Base-by-base conservation (phyloP, 2,888 invertebrate genomes). In the Scaptomyza reducta region DNA sequence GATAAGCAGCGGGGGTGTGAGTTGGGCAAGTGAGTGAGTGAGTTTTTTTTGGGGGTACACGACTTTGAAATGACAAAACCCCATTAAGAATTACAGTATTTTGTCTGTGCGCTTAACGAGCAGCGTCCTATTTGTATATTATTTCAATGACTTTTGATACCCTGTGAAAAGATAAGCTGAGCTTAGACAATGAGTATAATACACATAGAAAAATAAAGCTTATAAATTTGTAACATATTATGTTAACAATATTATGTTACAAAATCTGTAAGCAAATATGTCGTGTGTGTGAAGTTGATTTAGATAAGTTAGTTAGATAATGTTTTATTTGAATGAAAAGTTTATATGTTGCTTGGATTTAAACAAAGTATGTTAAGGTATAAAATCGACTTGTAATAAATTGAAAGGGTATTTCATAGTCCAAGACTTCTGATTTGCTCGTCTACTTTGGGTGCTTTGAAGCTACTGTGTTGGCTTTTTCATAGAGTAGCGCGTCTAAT, bases 401-500 rank as follows among this genome's bases (percentile, higher is more conserved):
- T 18, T 2, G 49, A 16, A 18, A 74, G 73, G 62, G 77, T 54
- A 54, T 67, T 7, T 7, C 0, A 2, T 0, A 14, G 66, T 40
- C 9, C 1, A 7, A n/a, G 4, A 18, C 41, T 10, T 6, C 6
- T 5, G 11, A 3, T 16, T 0, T 6, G 27, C 16, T 7, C 35
- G 22, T 38, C 25, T 57, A 44, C 49, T 63, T 59, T 60, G 62
- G 65, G 47, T 55, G 42, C 29, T 58, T 66, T 63, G 55, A 38
- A 60, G 61, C 58, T 68, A 55, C 67, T 72, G 56, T 59, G 56
- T 29, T 62, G 35, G 53, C 60, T 64, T 50, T 55, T 53, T 63
- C 73, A 72, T 65, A 67, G 69, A 78, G 82, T 71, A 53, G 81
- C 78, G 77, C 79, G 74, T 86, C 88, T 89, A 90, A 89, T 90